Base-by-base conservation (phyloP, 1,140 invertebrate species). In the Apis dorsata region DNA sequence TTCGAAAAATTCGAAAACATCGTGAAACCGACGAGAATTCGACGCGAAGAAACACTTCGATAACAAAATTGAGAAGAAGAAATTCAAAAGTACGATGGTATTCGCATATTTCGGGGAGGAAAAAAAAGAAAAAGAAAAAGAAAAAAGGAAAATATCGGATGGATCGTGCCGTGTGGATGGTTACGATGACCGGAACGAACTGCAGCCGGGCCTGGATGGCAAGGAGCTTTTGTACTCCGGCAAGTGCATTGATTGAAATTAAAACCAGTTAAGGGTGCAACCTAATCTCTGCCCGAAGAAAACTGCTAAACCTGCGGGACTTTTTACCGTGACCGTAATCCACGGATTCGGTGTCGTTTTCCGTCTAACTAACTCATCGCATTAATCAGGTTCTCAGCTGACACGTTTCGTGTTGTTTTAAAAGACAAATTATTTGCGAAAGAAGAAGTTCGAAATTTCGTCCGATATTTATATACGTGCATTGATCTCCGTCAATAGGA, bases 191-290 rank as follows among this genome's bases (percentile, higher is more conserved):
- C 60, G 68, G 85, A 65, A 34, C 57, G 65, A 65, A 88, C 87
- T 88, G 85, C 63, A 17, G 19, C 51, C 55, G 4, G 55, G 12
- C 19, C 17, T 60, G 10, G 53, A 21, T 53, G 9, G 24, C 73
- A 83, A 68, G 28, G 76, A 83, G 85, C 70, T 87, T 89, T 89
- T 88, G 85, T 88, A 87, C 69, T 73, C 53, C 78, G 66, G 83
- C 80, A 87, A 78, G 77, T 86, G 84, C 93, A 94, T 93, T 93
- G 93, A 93, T 94, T 93, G 93, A 92, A 94, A 94, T 83, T 85
- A 91, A 91, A 94, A 92, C 92, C 91, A 93, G 88, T 91, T 88
- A 73, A 93, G 93, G 93, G 93, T 94, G 93, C 91, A 93, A 93
- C 91, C 85, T 87, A 92, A 93, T 93, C 90, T 87, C 77, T 60